A percentile compares a stretch with the other conserved stretches of the same genome.
phyloP scores from a whole-genome alignment of 2,113 vertebrate species.

The Eulacestoma nigropectus region DNA sequence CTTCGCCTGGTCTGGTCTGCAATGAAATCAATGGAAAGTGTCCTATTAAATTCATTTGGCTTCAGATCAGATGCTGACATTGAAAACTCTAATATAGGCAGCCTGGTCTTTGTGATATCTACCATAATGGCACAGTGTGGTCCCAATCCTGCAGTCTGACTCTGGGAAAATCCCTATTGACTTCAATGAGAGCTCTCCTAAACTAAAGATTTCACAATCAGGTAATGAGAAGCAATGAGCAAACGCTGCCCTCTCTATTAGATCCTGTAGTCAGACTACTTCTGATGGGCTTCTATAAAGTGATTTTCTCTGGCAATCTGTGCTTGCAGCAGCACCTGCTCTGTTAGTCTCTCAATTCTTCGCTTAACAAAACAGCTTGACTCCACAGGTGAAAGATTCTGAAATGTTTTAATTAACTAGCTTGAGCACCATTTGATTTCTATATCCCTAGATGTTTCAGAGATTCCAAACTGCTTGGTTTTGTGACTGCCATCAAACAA shows the following conservation, averaged over 20 bases:
- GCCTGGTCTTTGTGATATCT: slow-evolving; percentile 36
- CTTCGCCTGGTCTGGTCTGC: background rate
- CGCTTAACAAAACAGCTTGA: slow-evolving; percentile 59
- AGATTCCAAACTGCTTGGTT: slow-evolving; percentile 13
- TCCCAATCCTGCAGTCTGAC: slow-evolving; percentile 31
- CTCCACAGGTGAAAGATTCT: slow-evolving; percentile 49
- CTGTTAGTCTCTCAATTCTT: slow-evolving; percentile 40
- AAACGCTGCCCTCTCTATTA: slow-evolving; percentile 55
- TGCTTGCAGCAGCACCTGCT: slow-evolving; percentile 39
- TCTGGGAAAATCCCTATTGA: slow-evolving; percentile 44
- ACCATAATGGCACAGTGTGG: slow-evolving; percentile 51
- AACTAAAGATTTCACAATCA: slow-evolving; percentile 14
- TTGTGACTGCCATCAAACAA: slow-evolving; percentile 9
- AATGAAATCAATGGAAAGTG: background rate
- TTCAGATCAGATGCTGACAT: slow-evolving; percentile 28
- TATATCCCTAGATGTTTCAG: slow-evolving; percentile 17
- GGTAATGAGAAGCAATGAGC: slow-evolving; percentile 51
- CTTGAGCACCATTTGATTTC: slow-evolving; percentile 51
- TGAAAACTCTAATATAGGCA: background rate
- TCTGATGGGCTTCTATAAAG: slow-evolving; percentile 51
- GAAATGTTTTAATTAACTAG: slow-evolving; percentile 67
- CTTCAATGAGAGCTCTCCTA: slow-evolving; percentile 19
- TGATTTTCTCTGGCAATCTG: slow-evolving; percentile 38
- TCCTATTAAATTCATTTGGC: slow-evolving; percentile 25
- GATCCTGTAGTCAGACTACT: slow-evolving; percentile 24